These are phyloP conservation scores for Leptinotarsa lineolata DNA, from an alignment of 1,140 invertebrate genomes.

Conservation along the genomic window DNA sequence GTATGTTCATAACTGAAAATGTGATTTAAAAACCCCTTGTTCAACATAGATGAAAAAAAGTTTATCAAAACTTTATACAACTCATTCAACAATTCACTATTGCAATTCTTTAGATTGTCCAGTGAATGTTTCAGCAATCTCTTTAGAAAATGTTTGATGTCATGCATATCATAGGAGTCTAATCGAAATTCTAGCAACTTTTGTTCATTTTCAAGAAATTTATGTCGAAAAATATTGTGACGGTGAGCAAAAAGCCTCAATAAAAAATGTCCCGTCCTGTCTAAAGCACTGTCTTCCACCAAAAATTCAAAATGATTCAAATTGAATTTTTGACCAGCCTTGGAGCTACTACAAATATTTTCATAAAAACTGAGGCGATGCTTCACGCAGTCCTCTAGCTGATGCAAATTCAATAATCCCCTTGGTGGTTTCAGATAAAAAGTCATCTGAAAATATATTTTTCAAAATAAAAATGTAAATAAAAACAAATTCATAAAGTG, in stretches of 20 bases:
- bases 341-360: neutral
- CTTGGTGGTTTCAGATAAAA: constrained; percentile 38
- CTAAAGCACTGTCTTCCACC: constrained; percentile 62
- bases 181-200: constrained; percentile 53
- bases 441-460: constrained; percentile 20
- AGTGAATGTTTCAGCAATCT: constrained; percentile 52
- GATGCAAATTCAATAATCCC: constrained; percentile 28
- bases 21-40: constrained; percentile 27
- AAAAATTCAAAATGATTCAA: constrained; percentile 60
- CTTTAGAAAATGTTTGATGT: constrained; percentile 55
- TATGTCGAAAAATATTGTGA: constrained; percentile 47
- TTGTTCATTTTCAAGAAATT: constrained; percentile 51
- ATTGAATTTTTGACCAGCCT: constrained; percentile 42
- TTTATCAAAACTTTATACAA: constrained; percentile 49
- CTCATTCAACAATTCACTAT: constrained; percentile 34
- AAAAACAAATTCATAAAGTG: neutral
- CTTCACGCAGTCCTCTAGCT: constrained; percentile 29
- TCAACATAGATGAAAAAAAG: constrained; percentile 32
- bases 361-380: constrained; percentile 26
- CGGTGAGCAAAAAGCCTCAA: constrained; percentile 57
- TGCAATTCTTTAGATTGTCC: constrained; percentile 40
- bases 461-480: neutral
- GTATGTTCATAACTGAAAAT: constrained; percentile 21
- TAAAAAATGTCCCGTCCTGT: constrained; percentile 63
- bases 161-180: constrained; percentile 48